phyloP scores from a whole-genome alignment of 2,888 invertebrate species.

The Scaptomyza cyrtandrae region DNA sequence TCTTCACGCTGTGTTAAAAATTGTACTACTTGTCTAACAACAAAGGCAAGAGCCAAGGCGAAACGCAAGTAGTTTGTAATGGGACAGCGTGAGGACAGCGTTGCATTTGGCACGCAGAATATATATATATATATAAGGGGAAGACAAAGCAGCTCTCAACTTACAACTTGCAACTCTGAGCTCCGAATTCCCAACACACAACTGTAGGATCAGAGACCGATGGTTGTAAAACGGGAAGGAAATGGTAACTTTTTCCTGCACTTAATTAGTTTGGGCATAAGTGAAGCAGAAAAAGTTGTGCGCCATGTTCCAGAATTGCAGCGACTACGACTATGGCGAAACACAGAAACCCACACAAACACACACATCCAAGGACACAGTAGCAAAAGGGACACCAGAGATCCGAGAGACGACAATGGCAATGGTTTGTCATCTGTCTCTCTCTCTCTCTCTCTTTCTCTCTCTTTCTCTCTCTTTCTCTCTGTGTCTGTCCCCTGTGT shows the following conservation, averaged over 20 bases:
- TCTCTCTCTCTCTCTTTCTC: not conserved
- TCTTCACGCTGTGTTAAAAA: constrained; percentile 53
- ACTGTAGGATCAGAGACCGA: constrained; percentile 27
- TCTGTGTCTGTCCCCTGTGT: constrained; percentile 11
- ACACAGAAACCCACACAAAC: constrained; percentile 5
- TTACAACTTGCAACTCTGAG: not conserved
- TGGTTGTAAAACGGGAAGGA: constrained; percentile 69
- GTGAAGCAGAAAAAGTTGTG: constrained; percentile 78
- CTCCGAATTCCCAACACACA: not conserved
- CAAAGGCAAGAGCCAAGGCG: constrained; percentile 13
- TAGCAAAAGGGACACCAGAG: constrained; percentile 1
- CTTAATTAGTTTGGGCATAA: constrained; percentile 81
- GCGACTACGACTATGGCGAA: constrained; percentile 24
- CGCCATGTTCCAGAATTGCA: constrained; percentile 54
- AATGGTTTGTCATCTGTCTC: constrained; percentile 64
- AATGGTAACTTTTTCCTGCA: constrained; percentile 81
- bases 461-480: constrained; percentile 32
- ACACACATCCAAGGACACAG: not conserved
- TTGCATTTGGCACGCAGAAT: constrained; percentile 29
- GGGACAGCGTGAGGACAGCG: constrained; percentile 1
- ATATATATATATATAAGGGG: not conserved
- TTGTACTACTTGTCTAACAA: constrained; percentile 69
- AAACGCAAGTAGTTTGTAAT: not conserved
- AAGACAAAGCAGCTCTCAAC: constrained; percentile 28
- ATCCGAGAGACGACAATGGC: constrained; percentile 32